Evolutionary conservation across 2,888 invertebrate species (phyloP).

Genomic region (Drosophila meridionalis): DNA sequence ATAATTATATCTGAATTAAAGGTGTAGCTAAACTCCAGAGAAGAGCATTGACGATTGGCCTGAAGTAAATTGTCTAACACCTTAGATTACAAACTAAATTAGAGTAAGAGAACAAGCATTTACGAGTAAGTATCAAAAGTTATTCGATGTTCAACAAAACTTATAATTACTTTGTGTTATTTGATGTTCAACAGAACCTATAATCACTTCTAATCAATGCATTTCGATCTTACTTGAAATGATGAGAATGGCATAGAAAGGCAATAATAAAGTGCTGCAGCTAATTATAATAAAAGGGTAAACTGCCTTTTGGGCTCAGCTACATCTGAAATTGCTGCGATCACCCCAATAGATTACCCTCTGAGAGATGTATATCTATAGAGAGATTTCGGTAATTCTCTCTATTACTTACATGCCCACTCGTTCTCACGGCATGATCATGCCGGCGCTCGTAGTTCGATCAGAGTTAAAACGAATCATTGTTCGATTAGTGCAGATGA

Average conservation of each 20-base stretch:
- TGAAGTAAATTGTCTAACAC: neutral
- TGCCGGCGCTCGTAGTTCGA: no score
- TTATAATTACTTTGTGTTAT: no score
- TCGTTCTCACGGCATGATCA: no score
- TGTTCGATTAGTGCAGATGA: no score
- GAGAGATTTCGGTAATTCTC: neutral
- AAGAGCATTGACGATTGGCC: neutral
- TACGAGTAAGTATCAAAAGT: neutral
- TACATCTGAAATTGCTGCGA: neutral
- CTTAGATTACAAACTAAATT: neutral
- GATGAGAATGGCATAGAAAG: neutral
- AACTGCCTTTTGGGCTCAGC: no score
- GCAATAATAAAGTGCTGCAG: neutral
- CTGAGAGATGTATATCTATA: neutral
- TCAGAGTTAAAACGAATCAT: no score
- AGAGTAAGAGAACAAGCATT: neutral
- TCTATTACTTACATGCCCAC: no score
- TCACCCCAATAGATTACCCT: neutral
- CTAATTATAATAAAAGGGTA: no score
- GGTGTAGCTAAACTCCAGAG: neutral
- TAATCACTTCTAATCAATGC: neutral
- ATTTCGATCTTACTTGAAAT: neutral
- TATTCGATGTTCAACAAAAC: no score
- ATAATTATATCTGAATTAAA: neutral
- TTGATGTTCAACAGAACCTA: neutral